Conservation (phyloP, 2,113 vertebrate genomes). For the Seriola aureovittata region DNA sequence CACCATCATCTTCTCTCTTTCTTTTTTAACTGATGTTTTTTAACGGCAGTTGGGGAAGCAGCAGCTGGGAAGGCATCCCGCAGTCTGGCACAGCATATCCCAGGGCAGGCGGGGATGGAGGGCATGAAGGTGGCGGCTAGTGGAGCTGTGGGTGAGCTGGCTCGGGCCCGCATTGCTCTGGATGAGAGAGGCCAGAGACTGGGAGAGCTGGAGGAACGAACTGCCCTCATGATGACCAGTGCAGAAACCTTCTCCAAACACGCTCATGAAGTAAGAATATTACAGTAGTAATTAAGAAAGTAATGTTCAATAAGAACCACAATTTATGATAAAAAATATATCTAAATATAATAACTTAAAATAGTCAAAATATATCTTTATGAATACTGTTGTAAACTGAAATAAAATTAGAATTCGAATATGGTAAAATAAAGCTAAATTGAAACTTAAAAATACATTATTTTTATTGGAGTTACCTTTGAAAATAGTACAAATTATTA, state of each 20-base stretch:
- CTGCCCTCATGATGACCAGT: conserved; percentile 96
- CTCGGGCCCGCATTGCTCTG: conserved; percentile 92
- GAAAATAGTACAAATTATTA: not conserved
- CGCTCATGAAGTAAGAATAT: conserved; percentile 91
- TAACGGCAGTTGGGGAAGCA: conserved; percentile 91
- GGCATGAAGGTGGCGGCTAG: conserved; percentile 92
- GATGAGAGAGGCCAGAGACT: conserved; percentile 96
- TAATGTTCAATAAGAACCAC: not conserved
- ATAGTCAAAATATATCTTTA: too few relatives aligned
- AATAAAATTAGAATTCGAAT: not conserved
- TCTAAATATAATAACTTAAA: too few relatives aligned
- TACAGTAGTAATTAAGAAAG: not conserved
- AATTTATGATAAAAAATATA: too few relatives aligned
- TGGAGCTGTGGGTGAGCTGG: conserved; percentile 92
- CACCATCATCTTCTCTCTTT: not conserved
- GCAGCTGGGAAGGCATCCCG: conserved; percentile 94
- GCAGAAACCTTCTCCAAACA: conserved; percentile 97
- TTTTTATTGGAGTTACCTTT: not conserved
- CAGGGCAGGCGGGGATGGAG: conserved; percentile 91
- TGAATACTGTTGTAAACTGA: not conserved
- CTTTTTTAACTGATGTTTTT: not conserved
- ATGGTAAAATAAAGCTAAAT: not conserved
- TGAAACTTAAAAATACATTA: not conserved
- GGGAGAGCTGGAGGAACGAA: conserved; percentile 96
- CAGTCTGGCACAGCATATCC: conserved; percentile 96